A percentile compares a stretch with the other conserved stretches of the same genome.
Evolutionary conservation across 2,113 vertebrate genomes (phyloP).

Genomic region (Osmerus mordax): DNA sequence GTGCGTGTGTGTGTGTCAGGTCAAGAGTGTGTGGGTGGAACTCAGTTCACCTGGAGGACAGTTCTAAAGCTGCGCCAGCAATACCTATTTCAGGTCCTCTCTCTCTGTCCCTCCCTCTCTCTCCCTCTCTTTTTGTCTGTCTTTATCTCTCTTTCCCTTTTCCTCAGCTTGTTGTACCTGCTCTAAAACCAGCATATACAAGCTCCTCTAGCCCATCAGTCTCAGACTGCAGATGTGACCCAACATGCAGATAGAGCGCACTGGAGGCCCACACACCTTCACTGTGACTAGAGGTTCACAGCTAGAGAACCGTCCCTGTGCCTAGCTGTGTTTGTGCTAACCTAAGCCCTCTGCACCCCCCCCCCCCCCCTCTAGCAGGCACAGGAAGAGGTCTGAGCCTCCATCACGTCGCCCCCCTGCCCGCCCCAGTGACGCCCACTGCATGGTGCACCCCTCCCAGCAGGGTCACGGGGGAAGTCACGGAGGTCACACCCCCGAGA

Average conservation of each 20-base stretch:
- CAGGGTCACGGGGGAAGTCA: constrained; percentile 49
- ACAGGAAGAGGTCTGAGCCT: constrained; percentile 87
- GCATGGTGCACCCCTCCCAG: constrained; percentile 83
- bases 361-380: constrained; percentile 65
- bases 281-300: no score
- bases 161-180: no score
- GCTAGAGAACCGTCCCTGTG: no score
- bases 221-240: no score
- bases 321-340: neutral
- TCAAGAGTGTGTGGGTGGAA: constrained; percentile 11
- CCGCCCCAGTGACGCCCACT: constrained; percentile 84
- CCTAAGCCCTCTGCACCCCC: neutral
- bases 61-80: constrained; percentile 5
- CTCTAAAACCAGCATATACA: no score
- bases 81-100: constrained; percentile 19
- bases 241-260: no score
- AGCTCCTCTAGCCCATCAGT: no score
- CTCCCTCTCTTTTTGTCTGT: no score
- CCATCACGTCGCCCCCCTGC: constrained; percentile 83
- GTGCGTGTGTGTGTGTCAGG: constrained; percentile 6
- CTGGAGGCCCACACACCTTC: no score
- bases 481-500: constrained; percentile 77
- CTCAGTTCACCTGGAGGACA: constrained; percentile 45
- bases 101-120: no score
- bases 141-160: no score